A percentile compares a stretch with the other conserved stretches of the same genome.
phyloP scores from a whole-genome alignment of 2,888 invertebrate genomes.

The Cremastobaeus sp. region DNA sequence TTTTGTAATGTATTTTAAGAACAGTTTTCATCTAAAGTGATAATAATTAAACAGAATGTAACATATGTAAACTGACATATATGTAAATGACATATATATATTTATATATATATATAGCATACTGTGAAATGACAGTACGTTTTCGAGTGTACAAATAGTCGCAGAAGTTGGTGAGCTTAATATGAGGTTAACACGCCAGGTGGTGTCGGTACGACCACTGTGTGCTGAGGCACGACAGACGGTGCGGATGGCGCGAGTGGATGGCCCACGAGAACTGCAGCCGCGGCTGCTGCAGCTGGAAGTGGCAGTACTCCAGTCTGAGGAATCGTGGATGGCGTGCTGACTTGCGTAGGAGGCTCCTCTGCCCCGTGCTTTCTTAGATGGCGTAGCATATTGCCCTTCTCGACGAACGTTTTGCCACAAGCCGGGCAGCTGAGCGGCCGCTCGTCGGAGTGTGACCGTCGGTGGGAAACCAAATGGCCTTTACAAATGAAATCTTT shows the following conservation, averaged over 20 bases:
- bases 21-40: too few species aligned
- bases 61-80: too few species aligned
- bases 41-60: too few species aligned
- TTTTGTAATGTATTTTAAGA: too few species aligned
- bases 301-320: constrained; percentile 74
- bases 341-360: constrained; percentile 76
- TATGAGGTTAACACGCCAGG: constrained; percentile 80
- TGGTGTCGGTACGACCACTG: constrained; percentile 81
- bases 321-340: constrained; percentile 73
- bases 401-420: constrained; percentile 88
- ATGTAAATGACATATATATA: too few species aligned
- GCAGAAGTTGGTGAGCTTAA: constrained; percentile 65
- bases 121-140: background rate
- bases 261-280: constrained; percentile 75
- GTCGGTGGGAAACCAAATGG: constrained; percentile 89
- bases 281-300: constrained; percentile 67
- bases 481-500: constrained; percentile 94
- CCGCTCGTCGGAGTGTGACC: constrained; percentile 85
- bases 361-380: constrained; percentile 84
- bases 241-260: constrained; percentile 74
- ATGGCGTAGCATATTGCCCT: constrained; percentile 88
- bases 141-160: background rate
- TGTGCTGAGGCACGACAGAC: constrained; percentile 78
- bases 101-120: too few species aligned
- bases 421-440: constrained; percentile 84